Conservation (phyloP, 2,113 vertebrate genomes). For the Jacana jacana region DNA sequence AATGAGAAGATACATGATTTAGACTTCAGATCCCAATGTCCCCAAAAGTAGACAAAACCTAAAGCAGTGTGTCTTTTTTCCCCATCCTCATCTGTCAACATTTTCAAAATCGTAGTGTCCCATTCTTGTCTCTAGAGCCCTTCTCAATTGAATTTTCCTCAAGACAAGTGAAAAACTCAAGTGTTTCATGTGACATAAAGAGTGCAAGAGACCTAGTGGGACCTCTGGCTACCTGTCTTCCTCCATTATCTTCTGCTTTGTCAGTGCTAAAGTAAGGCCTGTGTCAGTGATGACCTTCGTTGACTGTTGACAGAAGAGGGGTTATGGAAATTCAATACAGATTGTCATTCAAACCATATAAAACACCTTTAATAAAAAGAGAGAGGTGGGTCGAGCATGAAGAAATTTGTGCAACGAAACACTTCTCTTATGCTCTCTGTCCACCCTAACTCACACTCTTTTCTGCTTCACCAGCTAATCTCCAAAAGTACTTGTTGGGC, state of each 20-base stretch:
- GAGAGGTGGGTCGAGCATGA: background rate
- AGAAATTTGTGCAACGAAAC: background rate
- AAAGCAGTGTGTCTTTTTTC: background rate
- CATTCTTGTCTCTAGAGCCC: background rate
- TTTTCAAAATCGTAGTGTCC: background rate
- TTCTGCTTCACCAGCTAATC: constrained; percentile 12
- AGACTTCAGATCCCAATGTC: background rate
- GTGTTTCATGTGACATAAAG: background rate
- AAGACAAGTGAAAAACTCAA: background rate
- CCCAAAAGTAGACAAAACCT: background rate
- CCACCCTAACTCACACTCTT: background rate
- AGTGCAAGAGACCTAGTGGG: background rate
- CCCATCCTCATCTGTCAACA: background rate
- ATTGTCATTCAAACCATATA: background rate
- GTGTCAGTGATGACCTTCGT: background rate
- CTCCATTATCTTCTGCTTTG: background rate
- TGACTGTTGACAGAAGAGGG: background rate
- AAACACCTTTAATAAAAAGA: background rate
- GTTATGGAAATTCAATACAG: background rate
- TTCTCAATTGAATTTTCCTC: background rate
- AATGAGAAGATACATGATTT: background rate
- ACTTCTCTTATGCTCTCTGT: background rate
- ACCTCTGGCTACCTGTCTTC: background rate
- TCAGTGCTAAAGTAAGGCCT: background rate
- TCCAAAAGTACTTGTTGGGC: background rate